These are phyloP conservation scores for Ptilodon capucinus DNA, from an alignment of 2,888 invertebrate genomes.

Conservation along the genomic window DNA sequence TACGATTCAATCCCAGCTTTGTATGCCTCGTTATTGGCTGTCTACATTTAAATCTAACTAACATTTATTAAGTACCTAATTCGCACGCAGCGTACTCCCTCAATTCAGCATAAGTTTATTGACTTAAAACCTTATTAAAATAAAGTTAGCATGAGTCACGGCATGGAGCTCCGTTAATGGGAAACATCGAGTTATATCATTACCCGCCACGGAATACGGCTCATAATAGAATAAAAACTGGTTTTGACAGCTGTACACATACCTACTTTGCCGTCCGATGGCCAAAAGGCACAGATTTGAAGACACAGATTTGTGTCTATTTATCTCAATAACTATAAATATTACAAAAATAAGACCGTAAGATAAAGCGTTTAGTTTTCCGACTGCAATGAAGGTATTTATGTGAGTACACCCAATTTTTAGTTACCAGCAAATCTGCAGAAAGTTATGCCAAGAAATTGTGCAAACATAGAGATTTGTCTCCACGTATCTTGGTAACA, in stretches of 20 bases:
- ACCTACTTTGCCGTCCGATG: too few species aligned
- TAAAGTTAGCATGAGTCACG: constrained; percentile 57
- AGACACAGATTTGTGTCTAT: too few species aligned
- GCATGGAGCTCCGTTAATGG: constrained; percentile 39
- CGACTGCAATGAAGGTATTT: too few species aligned
- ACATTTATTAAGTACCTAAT: constrained; percentile 30
- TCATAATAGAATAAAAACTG: constrained; percentile 38
- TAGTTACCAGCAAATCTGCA: too few species aligned
- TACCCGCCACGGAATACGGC: constrained; percentile 35
- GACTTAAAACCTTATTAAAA: constrained; percentile 52
- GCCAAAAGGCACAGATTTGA: too few species aligned
- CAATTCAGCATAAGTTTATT: constrained; percentile 50
- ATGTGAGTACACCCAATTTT: too few species aligned
- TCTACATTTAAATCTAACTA: constrained; percentile 7
- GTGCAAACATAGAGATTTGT: too few species aligned
- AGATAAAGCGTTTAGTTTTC: too few species aligned
- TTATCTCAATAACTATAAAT: too few species aligned
- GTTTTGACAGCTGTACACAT: constrained; percentile 40
- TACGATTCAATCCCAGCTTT: constrained; percentile 53
- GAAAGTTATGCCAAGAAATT: too few species aligned
- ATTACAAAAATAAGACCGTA: too few species aligned
- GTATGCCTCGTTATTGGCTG: constrained; percentile 11
- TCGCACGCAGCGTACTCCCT: constrained; percentile 29
- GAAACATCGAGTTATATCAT: constrained; percentile 36
- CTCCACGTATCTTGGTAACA: too few species aligned